Base-by-base conservation (phyloP, 2,113 vertebrate genomes). In the Lepisosteus oculatus region DNA sequence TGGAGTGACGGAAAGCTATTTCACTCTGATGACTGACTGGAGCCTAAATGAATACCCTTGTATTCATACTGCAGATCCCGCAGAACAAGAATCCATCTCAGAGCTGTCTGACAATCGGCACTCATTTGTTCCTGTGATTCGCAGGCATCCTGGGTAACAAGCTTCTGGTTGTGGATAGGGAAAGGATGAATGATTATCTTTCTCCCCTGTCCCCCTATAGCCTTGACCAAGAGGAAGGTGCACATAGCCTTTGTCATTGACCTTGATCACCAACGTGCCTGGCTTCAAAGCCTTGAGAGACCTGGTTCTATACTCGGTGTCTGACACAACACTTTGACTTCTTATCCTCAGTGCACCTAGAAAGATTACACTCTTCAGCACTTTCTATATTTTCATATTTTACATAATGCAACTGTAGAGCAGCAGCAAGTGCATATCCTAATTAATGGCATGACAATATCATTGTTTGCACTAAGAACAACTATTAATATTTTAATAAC, bases 51-150 rank as follows among this genome's bases (percentile, higher is more conserved):
- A 62, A 69, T 45, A 55, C 64, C 54, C n/a, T 72, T 57, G 70
- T 70, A 64, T 55, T 67, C 72, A 54, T 47, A 67, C 61, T 45
- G 51, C 55, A 15, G 54, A 70, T 45, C 75, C 61, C 29, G 6
- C 57, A 65, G 65, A 72, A 72, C 6, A 44, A 45, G 67, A 62
- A 65, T 64, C 11, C 57, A 71, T 69, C 65, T 74, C 62, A 47
- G 67, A 73, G 76, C 74, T 65, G 70, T 57, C 68, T 63, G 56
- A 75, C 68, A 67, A 74, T 65, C 67, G 47, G 70, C 14, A 64
- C 67, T 76, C 77, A 83, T 83, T 72, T 79, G 73, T 71, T 67
- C 69, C 59, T 78, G 59, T 9, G 9, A 55, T 65, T 44, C 62
- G 43, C 71, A 70, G 62, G 66, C 67, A 54, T 61, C 70, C 69